Percentiles rank a stretch among this genome's conserved stretches.
phyloP scores from a whole-genome alignment of 2,888 invertebrate species.

The Nomada ferruginata region DNA sequence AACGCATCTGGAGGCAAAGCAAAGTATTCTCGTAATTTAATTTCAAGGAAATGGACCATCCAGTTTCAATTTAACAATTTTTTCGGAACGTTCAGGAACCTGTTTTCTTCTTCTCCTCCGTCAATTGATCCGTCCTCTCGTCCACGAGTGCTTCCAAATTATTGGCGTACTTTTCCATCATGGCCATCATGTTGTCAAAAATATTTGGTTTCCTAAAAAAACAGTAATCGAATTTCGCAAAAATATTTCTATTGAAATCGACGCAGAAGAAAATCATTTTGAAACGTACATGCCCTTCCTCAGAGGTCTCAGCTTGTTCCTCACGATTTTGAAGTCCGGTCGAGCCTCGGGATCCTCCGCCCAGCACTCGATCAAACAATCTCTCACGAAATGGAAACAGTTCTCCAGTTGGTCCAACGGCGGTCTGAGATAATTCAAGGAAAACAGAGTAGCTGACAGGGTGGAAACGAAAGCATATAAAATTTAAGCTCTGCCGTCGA shows the following conservation, averaged over 20 bases:
- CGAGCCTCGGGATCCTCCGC: slow-evolving; percentile 91
- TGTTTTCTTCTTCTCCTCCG: slow-evolving; percentile 98
- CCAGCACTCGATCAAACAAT: slow-evolving; percentile 95
- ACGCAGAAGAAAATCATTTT: not conserved
- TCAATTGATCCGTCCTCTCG: slow-evolving; percentile 96
- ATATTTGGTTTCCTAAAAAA: slow-evolving; percentile 95
- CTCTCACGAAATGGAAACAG: slow-evolving; percentile 93
- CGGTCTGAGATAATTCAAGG: slow-evolving; percentile 86
- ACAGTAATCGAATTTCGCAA: too few relatives aligned
- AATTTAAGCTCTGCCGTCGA: slow-evolving; percentile 19
- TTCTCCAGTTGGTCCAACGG: slow-evolving; percentile 91
- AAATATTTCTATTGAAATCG: too few relatives aligned
- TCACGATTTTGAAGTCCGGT: slow-evolving; percentile 93
- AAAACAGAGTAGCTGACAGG: slow-evolving; percentile 47
- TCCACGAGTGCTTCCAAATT: slow-evolving; percentile 97
- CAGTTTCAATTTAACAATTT: not conserved
- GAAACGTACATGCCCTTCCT: slow-evolving; percentile 93
- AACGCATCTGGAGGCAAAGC: slow-evolving; percentile 88
- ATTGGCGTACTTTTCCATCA: slow-evolving; percentile 99
- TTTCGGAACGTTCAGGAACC: slow-evolving; percentile 84
- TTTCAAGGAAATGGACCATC: too few relatives aligned
- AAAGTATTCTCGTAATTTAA: too few relatives aligned
- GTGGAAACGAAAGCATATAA: slow-evolving; percentile 32
- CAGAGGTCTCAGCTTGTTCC: slow-evolving; percentile 91
- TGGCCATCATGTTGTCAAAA: slow-evolving; percentile 98